Conservation (phyloP, 1,140 invertebrate species). For the Ptiloglossa arizonensis region DNA sequence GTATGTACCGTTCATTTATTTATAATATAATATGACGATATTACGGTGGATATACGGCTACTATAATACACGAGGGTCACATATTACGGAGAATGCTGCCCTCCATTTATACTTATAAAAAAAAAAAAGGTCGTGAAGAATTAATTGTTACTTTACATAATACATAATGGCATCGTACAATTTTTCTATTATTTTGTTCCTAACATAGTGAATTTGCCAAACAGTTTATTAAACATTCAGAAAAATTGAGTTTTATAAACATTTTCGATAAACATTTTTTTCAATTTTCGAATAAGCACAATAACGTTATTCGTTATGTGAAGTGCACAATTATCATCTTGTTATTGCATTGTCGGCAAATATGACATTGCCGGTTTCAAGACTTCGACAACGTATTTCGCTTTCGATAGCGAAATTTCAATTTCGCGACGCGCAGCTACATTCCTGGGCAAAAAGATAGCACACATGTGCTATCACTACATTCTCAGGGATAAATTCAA, state of each 20-base stretch:
- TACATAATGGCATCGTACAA: too few species aligned
- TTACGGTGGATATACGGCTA: background rate
- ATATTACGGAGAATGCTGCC: background rate
- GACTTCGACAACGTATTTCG: background rate
- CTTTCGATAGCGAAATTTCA: background rate
- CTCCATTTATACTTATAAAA: slow-evolving; percentile 1
- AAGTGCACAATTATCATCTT: slow-evolving; percentile 9
- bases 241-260: background rate
- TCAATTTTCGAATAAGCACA: background rate
- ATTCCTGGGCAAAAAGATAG: too few species aligned
- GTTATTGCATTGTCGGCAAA: slow-evolving; percentile 19
- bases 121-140: background rate
- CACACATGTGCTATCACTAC: too few species aligned
- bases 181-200: background rate
- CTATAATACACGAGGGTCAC: background rate
- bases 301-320: background rate
- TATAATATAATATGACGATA: background rate
- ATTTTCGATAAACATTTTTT: background rate
- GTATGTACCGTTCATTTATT: slow-evolving; percentile 84
- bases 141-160: too few species aligned
- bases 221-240: too few species aligned
- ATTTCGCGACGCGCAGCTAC: background rate
- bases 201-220: too few species aligned
- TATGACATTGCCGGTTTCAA: slow-evolving; percentile 9
- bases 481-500: background rate